Base-by-base conservation (phyloP, 1,140 invertebrate genomes). In the Mercenaria mercenaria region DNA sequence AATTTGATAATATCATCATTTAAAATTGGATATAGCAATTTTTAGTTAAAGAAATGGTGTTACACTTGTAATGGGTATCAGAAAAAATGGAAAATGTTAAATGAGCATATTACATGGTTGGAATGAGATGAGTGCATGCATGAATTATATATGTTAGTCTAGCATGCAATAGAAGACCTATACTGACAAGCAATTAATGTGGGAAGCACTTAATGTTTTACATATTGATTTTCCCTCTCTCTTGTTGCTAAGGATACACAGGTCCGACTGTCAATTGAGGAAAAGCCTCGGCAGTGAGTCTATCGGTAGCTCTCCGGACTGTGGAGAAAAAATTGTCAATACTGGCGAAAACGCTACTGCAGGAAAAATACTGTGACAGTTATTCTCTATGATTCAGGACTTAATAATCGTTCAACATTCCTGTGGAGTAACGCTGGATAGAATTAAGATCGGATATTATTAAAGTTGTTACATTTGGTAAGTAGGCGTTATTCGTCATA, bases 171-270 rank as follows among this genome's bases (percentile, higher is more conserved):
- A 29, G 34, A 72, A 41, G 67, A 72, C 67, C 67, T 39, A 72
- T 72, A 37, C 67, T 32, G 67, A 72, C 67, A 72, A 72, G 37
- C 67, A 72, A 72, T 72, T 72, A 72, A 72, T 72, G 67, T 72
- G 37, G n/a, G 34, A n/a, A 72, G 34, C 34, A 72, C 67, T 72
- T 72, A 72, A 39, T 72, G 67, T 72, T 72, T 72, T 72, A 72
- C 67, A 72, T 72, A 72, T 72, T 72, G 67, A 72, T 72, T 72
- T 72, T 72, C 67, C 39, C 67, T 72, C 67, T 72, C 67, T 72
- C 32, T 39, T 39, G 67, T 72, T 72, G 67, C 67, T 72, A 72
- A 29, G 67, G 34, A 37, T 29, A 72, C 67, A 72, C 67, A 2
- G 67, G 67, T 72, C 67, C 34, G 67, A 72, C 67, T 72, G 67